Evolutionary conservation across 1,140 invertebrate genomes (phyloP).

Genomic region (Drosophila teissieri): DNA sequence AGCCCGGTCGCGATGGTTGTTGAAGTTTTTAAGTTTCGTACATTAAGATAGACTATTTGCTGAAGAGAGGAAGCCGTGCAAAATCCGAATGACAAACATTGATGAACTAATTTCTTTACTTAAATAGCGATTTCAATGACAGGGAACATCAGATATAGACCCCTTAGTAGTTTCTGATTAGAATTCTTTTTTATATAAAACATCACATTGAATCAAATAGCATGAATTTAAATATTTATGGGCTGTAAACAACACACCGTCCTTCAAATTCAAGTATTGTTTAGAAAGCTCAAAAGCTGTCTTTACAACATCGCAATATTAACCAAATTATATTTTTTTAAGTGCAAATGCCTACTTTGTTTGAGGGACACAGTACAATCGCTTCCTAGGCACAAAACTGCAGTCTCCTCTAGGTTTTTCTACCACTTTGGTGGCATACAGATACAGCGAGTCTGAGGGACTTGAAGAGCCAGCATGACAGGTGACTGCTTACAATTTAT

Average conservation of each 20-base stretch:
- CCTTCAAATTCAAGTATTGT: too few relatives aligned
- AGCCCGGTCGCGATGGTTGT: slow-evolving; percentile 12
- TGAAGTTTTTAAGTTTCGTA: slow-evolving; percentile 65
- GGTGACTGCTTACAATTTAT: slow-evolving; percentile 71
- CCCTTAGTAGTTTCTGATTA: too few relatives aligned
- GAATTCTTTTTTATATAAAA: too few relatives aligned
- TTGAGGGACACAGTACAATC: slow-evolving; percentile 36
- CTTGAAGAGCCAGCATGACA: slow-evolving; percentile 46
- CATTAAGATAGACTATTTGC: slow-evolving; percentile 72
- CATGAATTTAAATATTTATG: too few relatives aligned
- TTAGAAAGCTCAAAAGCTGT: too few relatives aligned
- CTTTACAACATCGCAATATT: too few relatives aligned
- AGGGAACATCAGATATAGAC: too few relatives aligned
- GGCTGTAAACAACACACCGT: too few relatives aligned
- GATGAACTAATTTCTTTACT: too few relatives aligned
- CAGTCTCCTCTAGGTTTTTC: slow-evolving; percentile 16
- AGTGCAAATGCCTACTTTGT: slow-evolving; percentile 22
- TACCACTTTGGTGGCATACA: slow-evolving; percentile 8
- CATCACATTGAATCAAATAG: too few relatives aligned
- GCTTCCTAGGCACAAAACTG: slow-evolving; percentile 22
- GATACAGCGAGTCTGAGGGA: slow-evolving; percentile 10
- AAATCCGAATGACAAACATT: slow-evolving; percentile 36
- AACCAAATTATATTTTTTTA: background rate
- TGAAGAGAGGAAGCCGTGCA: slow-evolving; percentile 67
- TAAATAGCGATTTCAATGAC: too few relatives aligned